Evolutionary conservation across 2,113 vertebrate genomes (phyloP).

Genomic region (western clawed frog (Xenopus tropicalis)): DNA sequence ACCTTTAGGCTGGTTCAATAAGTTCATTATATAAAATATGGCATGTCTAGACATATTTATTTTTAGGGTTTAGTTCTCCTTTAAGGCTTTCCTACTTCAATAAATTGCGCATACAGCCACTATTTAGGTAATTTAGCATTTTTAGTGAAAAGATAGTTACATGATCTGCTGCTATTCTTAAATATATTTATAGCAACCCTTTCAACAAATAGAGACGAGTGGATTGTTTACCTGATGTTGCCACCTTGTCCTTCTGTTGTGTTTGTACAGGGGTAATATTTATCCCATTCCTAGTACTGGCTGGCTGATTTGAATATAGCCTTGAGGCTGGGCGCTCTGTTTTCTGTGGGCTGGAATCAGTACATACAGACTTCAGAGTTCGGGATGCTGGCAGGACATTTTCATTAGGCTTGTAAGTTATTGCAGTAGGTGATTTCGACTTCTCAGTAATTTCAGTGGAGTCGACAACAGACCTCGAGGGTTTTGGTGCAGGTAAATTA

Average conservation of each 20-base stretch:
- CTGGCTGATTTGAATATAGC: slow-evolving; percentile 45
- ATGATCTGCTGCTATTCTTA: too few species aligned
- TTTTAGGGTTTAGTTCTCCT: too few species aligned
- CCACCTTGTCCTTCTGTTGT: slow-evolving; percentile 63
- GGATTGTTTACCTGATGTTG: slow-evolving; percentile 67
- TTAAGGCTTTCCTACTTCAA: too few species aligned
- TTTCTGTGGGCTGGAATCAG: slow-evolving; percentile 54
- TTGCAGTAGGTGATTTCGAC: slow-evolving; percentile 25
- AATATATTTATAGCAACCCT: too few species aligned
- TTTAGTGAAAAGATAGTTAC: too few species aligned
- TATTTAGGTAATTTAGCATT: too few species aligned
- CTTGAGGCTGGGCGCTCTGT: slow-evolving; percentile 40
- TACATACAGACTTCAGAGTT: slow-evolving; percentile 1
- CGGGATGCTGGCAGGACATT: slow-evolving; percentile 48
- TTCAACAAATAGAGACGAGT: too few species aligned
- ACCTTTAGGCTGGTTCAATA: too few species aligned
- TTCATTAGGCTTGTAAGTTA: slow-evolving; percentile 53
- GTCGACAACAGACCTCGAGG: slow-evolving; percentile 11
- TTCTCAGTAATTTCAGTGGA: not conserved
- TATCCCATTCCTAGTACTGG: slow-evolving; percentile 56
- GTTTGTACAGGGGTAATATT: slow-evolving; percentile 55
- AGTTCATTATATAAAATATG: too few species aligned
- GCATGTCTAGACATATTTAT: too few species aligned
- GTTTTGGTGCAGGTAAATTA: slow-evolving; percentile 42
- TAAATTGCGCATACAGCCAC: too few species aligned